Base-by-base conservation (phyloP, 1,140 invertebrate genomes). In the Dinothrombium tinctorium region DNA sequence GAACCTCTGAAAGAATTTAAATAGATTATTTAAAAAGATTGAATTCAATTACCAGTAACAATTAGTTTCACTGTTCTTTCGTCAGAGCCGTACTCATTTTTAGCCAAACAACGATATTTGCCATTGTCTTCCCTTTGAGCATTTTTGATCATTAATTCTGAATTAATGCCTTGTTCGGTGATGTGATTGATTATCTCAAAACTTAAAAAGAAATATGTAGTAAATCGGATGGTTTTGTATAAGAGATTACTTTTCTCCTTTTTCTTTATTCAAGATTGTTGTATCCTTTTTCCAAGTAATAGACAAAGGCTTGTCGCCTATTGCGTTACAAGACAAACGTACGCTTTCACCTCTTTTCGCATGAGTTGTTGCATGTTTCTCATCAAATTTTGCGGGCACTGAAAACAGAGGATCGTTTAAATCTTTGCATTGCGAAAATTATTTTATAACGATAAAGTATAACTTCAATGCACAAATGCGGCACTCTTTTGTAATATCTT, bases 261-360 rank as follows among this genome's bases (percentile, higher is more conserved):
- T 23, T 12, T 26, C 12, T n/a, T 44, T 44, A 9, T 43, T 39
- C 8, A 45, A 20, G 17, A 36, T 37, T 2, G 25, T 20, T n/a
- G 22, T 24, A 31, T 48, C 46, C 40, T 53, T 53, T 1, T 43
- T 42, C 89, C 87, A 94, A 17, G 83, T 68, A 33, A 94, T 86
- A 49, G 81, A 81, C 55, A 95, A 80, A 20, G 87, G 86, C 65
- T 84, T 86, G 61, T 94, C 87, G 39, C 89, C 86, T 53, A 81
- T 78, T n/a, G 83, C 84, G 62, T 87, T 79, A 56, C 87, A 92
- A 55, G 89, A 79, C 39, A 95, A 56, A 19, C 86, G 83, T 23
- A 83, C 76, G 22, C 82, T 81, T 59, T 90, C 81, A 15, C 78
- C 81, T 42, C 77, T 71, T 43, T 78, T 69, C 14, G 83, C 78